Evolutionary conservation across 2,888 invertebrate species (phyloP).

Genomic region (Meghimatium bilineatum): DNA sequence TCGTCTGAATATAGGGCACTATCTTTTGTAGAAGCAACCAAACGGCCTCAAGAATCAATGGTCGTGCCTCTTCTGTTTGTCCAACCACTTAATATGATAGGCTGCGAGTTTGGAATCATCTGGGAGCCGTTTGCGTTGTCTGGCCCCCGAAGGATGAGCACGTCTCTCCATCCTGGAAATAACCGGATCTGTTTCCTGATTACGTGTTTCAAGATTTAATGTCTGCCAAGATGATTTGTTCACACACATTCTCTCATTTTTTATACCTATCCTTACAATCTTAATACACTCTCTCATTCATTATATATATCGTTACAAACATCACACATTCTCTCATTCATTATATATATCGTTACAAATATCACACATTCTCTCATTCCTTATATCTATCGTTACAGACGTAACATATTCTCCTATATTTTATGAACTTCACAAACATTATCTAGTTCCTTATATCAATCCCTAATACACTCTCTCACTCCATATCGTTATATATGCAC

Average conservation of each 20-base stretch:
- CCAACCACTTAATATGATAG: conserved; percentile 35
- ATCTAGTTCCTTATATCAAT: no score
- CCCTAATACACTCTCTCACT: no score
- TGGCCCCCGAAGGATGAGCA: conserved; percentile 20
- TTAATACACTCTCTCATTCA: not conserved
- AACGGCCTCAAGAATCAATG: not conserved
- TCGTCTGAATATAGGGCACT: conserved; percentile 9
- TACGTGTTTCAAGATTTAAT: conserved; percentile 10
- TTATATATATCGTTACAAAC: no score
- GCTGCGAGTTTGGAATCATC: conserved; percentile 34
- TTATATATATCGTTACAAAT: no score
- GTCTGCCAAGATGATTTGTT: not conserved
- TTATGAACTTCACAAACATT: no score
- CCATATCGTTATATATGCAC: no score
- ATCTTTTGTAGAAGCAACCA: not conserved
- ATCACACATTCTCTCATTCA: no score
- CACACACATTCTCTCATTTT: not conserved
- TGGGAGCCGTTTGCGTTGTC: conserved; percentile 21
- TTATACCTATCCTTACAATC: no score
- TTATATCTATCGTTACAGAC: no score
- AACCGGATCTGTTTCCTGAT: conserved; percentile 19
- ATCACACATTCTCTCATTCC: no score
- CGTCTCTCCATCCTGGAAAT: conserved; percentile 10
- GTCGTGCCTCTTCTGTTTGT: conserved; percentile 25
- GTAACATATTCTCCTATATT: no score